Base-by-base conservation (phyloP, 2,113 vertebrate genomes). In the Cepphus grylle region DNA sequence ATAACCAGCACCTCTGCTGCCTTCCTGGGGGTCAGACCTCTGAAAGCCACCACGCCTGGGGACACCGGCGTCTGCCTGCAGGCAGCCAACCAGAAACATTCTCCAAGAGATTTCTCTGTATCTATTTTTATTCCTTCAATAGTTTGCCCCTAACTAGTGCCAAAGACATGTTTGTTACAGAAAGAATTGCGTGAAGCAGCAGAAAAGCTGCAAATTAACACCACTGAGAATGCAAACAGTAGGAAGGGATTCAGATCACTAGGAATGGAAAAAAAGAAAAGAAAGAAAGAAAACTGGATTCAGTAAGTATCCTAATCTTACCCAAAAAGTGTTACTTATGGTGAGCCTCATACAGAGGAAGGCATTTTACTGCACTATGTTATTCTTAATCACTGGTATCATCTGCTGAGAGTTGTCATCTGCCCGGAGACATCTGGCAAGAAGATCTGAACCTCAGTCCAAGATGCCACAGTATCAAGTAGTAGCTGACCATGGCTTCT, bases 41-140 rank as follows among this genome's bases (percentile, higher is more conserved):
- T 43, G 58, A 62, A 83, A 85, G 55, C 13, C 53, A 88, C 53
- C 7, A 2, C 17, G 17, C 0, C 0, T 0, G 2, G 32, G 27
- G 61, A 30, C 45, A 40, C 16, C 5, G 3, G 8, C 5, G 56
- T 18, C 47, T 55, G 29, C 52, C 56, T 85, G 25, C 56, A 69
- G 93, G 70, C 70, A 91, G 42, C 25, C 81, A 70, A 14, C 49
- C 53, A 76, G 65, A 66, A 89, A 92, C 62, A 32, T 7, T n/a
- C 49, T 69, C 30, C 34, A 29, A 42, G n/a, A 86, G 50, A 30
- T 15, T 69, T 36, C 34, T 58, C 19, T 19, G 34, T 9, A 59
- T 36, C 43, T n/a, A 5, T 38, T 94, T 77, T 36, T 62, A 77
- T 26, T 79, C 42, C 49, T 89, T 69, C 38, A 90, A 70, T 52